Base-by-base conservation (phyloP, 2,888 invertebrate species). In the Mythimna impura region DNA sequence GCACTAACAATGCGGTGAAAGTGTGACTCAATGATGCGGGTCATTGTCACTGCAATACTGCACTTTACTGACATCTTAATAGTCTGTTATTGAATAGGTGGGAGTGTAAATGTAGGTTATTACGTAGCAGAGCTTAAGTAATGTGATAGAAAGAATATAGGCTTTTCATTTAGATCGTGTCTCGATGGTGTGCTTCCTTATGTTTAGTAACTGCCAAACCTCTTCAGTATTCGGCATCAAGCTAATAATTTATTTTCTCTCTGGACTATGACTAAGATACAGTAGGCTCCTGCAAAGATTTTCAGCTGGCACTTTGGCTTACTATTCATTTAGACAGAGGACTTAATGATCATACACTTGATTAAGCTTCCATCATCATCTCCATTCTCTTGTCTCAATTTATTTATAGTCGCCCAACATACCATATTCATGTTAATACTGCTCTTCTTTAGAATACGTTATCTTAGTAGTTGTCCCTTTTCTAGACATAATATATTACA, bases 1-100 rank as follows among this genome's bases (percentile, higher is more conserved):
- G n/a, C n/a, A 58, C 60, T 61, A 71, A 71, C 77, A 79, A 81
- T 79, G 54, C n/a, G 52, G 81, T 40, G 79, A 79, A 79, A 79
- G 79, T 79, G 47, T 65, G 79, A 64, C 79, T 81, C 52, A 22
- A 61, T 71, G 76, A 76, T 66, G 60, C 61, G 10, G 68, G 61
- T 57, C 79, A 76, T 57, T 63, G 77, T 64, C 71, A 57, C 50
- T 81, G 60, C 70, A 70, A 17, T 55, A 8, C 12, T 75, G 65
- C 81, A 70, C 55, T 70, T 54, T 17, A 66, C 43, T 66, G 43
- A 64, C 54, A 40, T 52, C n/a, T 20, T 62, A 47, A 57, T 43
- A 12, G 14, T 50, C 12, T n/a, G 22, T 20, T 52, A 52, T 47
- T 54, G 58, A 54, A 71, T 54, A 47, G 22, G 52, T 62, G 47